Base-by-base conservation (phyloP, 2,888 invertebrate genomes). In the Nomada ferruginata region DNA sequence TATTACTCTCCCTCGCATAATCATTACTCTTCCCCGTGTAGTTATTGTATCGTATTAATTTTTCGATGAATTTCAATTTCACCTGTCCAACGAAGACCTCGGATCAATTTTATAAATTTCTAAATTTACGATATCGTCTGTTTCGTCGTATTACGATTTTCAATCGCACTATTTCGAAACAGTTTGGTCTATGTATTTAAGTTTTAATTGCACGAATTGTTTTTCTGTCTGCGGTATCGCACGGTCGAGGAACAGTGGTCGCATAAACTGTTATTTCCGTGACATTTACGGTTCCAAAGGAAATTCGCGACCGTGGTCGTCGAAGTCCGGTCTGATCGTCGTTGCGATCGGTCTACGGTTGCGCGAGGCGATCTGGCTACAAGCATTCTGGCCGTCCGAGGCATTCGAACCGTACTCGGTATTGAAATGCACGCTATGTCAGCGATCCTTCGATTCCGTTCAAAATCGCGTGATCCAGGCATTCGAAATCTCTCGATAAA, bases 371-470 rank as follows among this genome's bases (percentile, higher is more conserved):
- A 75, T 75, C 65, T n/a, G 69, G 64, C 36, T 68, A 74, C 74
- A 75, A 74, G 79, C 68, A 79, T 79, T 81, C 66, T 50, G 75
- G 42, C 44, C 47, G 69, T 79, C 55, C 75, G 13, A n/a, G 50
- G 81, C 50, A 81, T 81, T 53, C 64, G 75, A 75, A 70, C 50
- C 70, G 65, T 81, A 57, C n/a, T 70, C 55, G 65, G 53, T 69
- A 79, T 74, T 66, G 80, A 65, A 55, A 65, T 81, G 69, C 80
- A 44, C 47, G 75, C 68, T 75, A 81, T 80, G 79, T 59, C 60
- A 75, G 80, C 79, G 65, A 81, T 70, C 75, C 63, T 44, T 66
- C 71, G 74, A 29, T 75, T 65, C 74, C 65, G 60, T 79, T 65
- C 65, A 11, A 13, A 42, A 42, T 79, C 81, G 81, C 50, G 80